Conservation (phyloP, 2,113 vertebrate species). For the Struthio camelus region DNA sequence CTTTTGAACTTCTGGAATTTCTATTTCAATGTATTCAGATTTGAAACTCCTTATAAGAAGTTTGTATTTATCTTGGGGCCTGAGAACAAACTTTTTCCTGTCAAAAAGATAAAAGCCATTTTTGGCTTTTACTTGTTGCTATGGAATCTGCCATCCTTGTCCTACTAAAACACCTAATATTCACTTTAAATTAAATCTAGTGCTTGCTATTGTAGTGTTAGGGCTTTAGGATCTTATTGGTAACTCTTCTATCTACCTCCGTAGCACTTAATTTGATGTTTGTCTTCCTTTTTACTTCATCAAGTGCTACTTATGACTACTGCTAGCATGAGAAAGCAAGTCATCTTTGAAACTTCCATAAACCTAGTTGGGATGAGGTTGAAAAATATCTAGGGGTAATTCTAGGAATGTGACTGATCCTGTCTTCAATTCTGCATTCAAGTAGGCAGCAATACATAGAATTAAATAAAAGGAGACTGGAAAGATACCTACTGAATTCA, state of each 20-base stretch:
- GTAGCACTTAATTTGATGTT: neutral
- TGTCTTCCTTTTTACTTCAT: neutral
- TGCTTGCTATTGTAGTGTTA: neutral
- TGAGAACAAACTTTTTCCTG: neutral
- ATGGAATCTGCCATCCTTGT: neutral
- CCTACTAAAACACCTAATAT: neutral
- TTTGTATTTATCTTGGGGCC: neutral
- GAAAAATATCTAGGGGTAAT: neutral
- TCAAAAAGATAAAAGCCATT: neutral
- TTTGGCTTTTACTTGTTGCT: neutral
- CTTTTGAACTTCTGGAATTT: neutral
- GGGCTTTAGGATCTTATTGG: neutral
- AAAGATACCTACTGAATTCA: neutral
- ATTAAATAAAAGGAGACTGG: neutral
- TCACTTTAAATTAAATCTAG: neutral
- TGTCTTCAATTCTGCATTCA: neutral
- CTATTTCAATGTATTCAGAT: neutral
- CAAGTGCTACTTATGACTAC: neutral
- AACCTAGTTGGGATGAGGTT: neutral
- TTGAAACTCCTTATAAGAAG: neutral
- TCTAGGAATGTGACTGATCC: neutral
- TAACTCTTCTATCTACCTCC: neutral
- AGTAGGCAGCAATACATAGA: neutral
- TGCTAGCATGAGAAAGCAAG: neutral
- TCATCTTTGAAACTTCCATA: neutral